Conservation (phyloP, 2,888 invertebrate genomes). For the Drosophila merina region DNA sequence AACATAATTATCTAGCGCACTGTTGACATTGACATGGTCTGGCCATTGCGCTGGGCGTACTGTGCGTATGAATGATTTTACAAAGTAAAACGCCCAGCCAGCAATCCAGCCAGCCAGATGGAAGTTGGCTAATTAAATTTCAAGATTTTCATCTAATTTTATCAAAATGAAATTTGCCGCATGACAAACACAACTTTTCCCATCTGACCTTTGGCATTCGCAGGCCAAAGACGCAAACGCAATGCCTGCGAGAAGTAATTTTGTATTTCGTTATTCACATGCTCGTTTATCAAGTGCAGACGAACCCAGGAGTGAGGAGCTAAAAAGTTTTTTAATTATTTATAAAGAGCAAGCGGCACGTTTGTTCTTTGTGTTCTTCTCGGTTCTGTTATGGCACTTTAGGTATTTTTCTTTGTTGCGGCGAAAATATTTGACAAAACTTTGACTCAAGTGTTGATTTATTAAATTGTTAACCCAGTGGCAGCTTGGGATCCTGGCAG, state of each 20-base stretch:
- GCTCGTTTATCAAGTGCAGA: constrained; percentile 48
- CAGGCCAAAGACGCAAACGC: constrained; percentile 14
- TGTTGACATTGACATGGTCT: constrained; percentile 71
- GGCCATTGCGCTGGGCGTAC: constrained; percentile 36
- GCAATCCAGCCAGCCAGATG: constrained; percentile 22
- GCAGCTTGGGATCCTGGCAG: constrained; percentile 2
- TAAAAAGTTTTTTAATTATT: constrained; percentile 52
- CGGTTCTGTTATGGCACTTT: constrained; percentile 23
- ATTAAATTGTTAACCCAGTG: constrained; percentile 35
- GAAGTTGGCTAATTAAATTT: constrained; percentile 65
- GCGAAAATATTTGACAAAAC: constrained; percentile 46
- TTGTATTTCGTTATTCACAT: constrained; percentile 32
- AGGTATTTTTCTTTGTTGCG: constrained; percentile 36
- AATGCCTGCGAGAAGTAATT: constrained; percentile 23
- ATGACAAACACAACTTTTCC: constrained; percentile 39
- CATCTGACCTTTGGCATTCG: constrained; percentile 46
- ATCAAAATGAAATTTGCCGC: constrained; percentile 46
- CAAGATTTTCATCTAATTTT: constrained; percentile 58
- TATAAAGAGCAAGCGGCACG: constrained; percentile 32
- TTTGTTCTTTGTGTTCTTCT: constrained; percentile 30
- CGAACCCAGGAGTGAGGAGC: background rate
- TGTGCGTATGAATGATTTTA: constrained; percentile 70
- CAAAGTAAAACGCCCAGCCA: constrained; percentile 1
- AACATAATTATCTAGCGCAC: constrained; percentile 65
- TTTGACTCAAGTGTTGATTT: constrained; percentile 41